Evolutionary conservation across 1,140 invertebrate genomes (phyloP).

Genomic region (Caenorhabditis briggsae): DNA sequence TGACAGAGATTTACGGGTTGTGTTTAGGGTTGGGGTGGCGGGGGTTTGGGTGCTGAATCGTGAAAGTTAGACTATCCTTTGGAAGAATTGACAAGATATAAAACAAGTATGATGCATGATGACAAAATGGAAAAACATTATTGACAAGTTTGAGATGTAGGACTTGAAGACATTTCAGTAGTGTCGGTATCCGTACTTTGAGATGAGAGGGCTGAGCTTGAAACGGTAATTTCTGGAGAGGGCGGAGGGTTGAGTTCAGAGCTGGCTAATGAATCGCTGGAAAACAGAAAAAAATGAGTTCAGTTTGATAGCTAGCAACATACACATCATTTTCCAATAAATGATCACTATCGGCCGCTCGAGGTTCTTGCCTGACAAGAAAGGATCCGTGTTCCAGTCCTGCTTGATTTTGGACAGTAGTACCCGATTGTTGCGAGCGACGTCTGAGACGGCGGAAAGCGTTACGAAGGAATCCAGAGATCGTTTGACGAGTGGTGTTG

Average conservation of each 20-base stretch:
- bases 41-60: background rate
- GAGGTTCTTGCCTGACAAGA: constrained; percentile 5
- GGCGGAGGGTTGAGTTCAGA: constrained; percentile 1
- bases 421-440: background rate
- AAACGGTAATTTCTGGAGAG: background rate
- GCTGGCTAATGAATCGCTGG: constrained; percentile 17
- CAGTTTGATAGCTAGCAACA: background rate
- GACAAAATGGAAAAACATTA: background rate
- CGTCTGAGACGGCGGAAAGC: background rate
- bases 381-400: constrained; percentile 7
- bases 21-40: too few relatives aligned
- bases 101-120: constrained; percentile 12
- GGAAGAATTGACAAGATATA: background rate
- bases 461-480: constrained; percentile 19
- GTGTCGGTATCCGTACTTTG: background rate
- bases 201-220: background rate
- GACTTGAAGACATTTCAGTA: background rate
- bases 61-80: background rate
- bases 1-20: constrained; percentile 6
- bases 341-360: background rate
- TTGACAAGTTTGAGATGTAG: constrained; percentile 19
- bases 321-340: constrained; percentile 48
- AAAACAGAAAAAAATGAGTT: background rate
- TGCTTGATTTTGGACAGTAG: background rate
- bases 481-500: background rate